Conservation (phyloP, 2,113 vertebrate genomes). For the Tragelaphus imberbis region DNA sequence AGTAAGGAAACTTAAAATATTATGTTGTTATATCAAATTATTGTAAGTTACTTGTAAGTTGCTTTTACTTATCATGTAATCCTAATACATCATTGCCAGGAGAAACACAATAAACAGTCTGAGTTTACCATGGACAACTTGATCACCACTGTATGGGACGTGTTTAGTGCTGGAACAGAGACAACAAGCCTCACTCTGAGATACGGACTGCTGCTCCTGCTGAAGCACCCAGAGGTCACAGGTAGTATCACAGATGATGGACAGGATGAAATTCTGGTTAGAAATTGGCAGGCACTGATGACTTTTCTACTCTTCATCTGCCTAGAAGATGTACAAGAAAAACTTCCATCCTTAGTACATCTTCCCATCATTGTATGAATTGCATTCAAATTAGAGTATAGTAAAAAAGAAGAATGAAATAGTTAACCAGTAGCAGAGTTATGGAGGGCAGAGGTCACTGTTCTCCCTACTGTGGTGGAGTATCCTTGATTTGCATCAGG, state of each 20-base stretch:
- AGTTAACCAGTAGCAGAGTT: neutral
- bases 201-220: slow-evolving; percentile 74
- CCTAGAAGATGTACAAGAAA: neutral
- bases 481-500: neutral
- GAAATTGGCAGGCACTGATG: neutral
- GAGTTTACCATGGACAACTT: slow-evolving; percentile 66
- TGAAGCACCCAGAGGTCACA: slow-evolving; percentile 77
- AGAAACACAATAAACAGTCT: slow-evolving; percentile 65
- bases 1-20: neutral
- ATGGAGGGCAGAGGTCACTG: neutral
- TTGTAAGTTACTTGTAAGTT: neutral
- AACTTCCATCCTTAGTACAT: neutral
- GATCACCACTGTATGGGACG: slow-evolving; percentile 13
- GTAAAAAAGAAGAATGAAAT: neutral
- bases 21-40: neutral
- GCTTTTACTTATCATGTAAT: neutral
- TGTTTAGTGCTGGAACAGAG: slow-evolving; percentile 75
- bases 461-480: neutral
- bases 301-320: neutral
- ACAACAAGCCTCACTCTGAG: slow-evolving; percentile 70
- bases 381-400: neutral
- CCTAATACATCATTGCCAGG: slow-evolving; percentile 49
- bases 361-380: neutral
- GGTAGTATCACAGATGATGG: slow-evolving; percentile 50
- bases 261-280: neutral